Conservation (phyloP, 2,797 vertebrate genomes). For the Sebastes minor region DNA sequence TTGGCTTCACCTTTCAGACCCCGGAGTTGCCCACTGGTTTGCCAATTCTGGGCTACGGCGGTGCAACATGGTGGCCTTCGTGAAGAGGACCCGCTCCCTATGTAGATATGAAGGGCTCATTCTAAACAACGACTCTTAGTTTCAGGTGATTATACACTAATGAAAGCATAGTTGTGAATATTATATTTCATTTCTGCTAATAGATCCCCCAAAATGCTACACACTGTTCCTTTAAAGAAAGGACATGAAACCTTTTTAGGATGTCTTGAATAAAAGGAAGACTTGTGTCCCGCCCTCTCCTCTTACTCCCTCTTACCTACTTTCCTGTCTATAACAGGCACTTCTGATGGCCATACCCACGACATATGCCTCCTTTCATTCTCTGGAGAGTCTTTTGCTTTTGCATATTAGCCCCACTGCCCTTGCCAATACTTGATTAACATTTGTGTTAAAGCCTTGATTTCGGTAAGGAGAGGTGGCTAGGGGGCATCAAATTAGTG, state of each 20-base stretch:
- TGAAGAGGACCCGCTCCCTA: too few relatives aligned
- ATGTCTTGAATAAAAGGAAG: constrained; percentile 36
- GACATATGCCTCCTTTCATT: constrained; percentile 84
- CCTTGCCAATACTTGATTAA: constrained; percentile 83
- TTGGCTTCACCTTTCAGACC: too few relatives aligned
- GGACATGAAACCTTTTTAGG: neutral
- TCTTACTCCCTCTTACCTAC: constrained; percentile 62
- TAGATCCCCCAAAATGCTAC: too few relatives aligned
- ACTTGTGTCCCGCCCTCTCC: constrained; percentile 43
- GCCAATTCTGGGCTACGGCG: too few relatives aligned
- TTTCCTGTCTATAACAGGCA: constrained; percentile 69
- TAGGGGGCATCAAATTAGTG: constrained; percentile 77
- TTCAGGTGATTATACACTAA: too few relatives aligned
- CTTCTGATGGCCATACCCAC: constrained; percentile 76
- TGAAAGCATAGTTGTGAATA: too few relatives aligned
- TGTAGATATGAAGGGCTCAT: too few relatives aligned
- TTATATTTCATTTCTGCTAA: too few relatives aligned
- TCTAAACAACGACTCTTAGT: too few relatives aligned
- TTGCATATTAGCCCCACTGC: constrained; percentile 82
- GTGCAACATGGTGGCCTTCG: too few relatives aligned
- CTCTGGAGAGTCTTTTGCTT: constrained; percentile 80
- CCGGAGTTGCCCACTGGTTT: too few relatives aligned
- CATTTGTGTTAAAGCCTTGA: constrained; percentile 80
- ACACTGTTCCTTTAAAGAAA: neutral
- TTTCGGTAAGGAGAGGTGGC: constrained; percentile 76